Evolutionary conservation across 2,113 vertebrate genomes (phyloP).

Genomic region (Synodontis membranacea): DNA sequence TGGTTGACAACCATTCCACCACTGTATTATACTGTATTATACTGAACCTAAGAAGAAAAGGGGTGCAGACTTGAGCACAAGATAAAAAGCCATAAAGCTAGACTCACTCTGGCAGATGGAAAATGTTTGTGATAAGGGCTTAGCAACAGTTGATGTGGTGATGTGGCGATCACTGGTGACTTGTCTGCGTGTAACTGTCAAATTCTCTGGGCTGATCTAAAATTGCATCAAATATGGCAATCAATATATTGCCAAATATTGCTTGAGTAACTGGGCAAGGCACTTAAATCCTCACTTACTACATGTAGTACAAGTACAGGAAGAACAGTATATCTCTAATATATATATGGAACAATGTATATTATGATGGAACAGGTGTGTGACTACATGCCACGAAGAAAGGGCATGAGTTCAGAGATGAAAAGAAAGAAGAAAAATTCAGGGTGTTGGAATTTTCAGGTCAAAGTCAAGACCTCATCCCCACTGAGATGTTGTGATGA

Average conservation of each 20-base stretch:
- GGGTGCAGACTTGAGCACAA: neutral
- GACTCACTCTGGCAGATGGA: neutral
- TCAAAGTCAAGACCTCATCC: neutral
- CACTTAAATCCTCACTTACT: neutral
- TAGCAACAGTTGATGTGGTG: neutral
- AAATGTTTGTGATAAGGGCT: neutral
- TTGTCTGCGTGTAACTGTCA: neutral
- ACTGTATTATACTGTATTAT: neutral
- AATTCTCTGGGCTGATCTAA: neutral
- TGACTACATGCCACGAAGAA: too few species aligned
- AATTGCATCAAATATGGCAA: neutral
- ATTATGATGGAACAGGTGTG: too few species aligned
- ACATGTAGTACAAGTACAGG: neutral
- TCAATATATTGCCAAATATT: neutral
- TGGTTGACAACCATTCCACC: neutral
- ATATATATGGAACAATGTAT: neutral
- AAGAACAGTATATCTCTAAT: neutral
- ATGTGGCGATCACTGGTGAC: neutral
- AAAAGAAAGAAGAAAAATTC: neutral
- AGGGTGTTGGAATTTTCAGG: neutral
- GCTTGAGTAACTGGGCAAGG: neutral
- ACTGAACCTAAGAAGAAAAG: neutral
- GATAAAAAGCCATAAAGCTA: neutral
- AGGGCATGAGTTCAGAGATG: too few species aligned
- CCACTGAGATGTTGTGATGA: neutral